Evolutionary conservation across 2,113 vertebrate species (phyloP), one percentile per base, ranked within the genome.

Genomic region (Anarrhichthys ocellatus): DNA sequence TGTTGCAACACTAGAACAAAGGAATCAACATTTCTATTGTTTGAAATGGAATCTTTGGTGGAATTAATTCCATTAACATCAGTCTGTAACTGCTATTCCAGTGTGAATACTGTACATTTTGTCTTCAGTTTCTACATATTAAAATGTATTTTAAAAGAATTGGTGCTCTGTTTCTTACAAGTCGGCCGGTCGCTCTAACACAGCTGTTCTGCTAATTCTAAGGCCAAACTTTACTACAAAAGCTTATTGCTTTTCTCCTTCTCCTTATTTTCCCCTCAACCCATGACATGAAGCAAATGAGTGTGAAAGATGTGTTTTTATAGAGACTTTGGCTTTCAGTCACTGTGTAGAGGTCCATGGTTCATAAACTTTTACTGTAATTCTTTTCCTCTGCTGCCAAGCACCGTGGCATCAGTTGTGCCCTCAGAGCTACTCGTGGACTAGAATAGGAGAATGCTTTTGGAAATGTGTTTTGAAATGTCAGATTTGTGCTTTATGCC

Each of bases 51-150:
- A 38, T 63, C 24, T 56, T 66, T 68, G 40, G 5, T 54, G 62
- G 40, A 72, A 61, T 48, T 78, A 48, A 76, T 42, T 38, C n/a
- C 72, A 78, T 62, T 77, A 52, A 65, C 62, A 18, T 59, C 36
- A 18, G 63, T 88, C 78, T 81, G 74, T 86, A 78, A 72, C 54
- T 77, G 32, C 73, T 61, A 73, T 83, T 82, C 29, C 24, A 71
- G 52, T 89, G 85, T 91, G 86, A 90, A 88, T 85, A 80, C 27
- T 76, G 63, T 80, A 83, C 72, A 84, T 73, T 86, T 76, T 80
- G 67, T 88, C 71, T 82, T 89, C 38, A 14, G 68, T 92, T 92
- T 93, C 78, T 92, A 79, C 76, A 86, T 87, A 94, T 90, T 93
- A 93, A 94, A 93, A 83, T 65, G 71, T 76, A 74, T 87, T 90